Base-by-base conservation (phyloP, 2,113 vertebrate species). In the Charadrius vociferus region DNA sequence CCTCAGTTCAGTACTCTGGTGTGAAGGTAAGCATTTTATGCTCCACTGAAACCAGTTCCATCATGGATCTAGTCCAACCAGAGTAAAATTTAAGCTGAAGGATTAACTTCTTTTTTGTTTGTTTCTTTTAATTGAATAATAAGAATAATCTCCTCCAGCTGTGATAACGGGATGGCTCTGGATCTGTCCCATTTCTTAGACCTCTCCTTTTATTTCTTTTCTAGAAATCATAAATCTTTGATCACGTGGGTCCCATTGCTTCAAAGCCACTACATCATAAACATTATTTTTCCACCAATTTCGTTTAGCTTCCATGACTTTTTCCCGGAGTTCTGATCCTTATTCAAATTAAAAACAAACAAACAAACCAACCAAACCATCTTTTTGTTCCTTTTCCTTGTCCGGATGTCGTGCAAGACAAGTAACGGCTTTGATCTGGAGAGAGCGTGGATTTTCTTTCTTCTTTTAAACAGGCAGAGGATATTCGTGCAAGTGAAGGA, bases 341-440 rank as follows among this genome's bases (percentile, higher is more conserved):
- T 58, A 87, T 50, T 88, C 72, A 88, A 77, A 90, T 47, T 49
- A 66, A 90, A 96, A 82, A 27, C 62, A 87, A 95, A 6, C 94
- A 92, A 93, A 79, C 70, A 75, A 77, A 90, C 21, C 15, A 80
- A 85, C 5, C 23, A 50, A 50, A 23, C 13, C 39, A 56, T 92
- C 43, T 71, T 79, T 58, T 79, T 79, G 45, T 83, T 63, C 86
- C 23, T 90, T 81, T 61, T 63, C 52, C 71, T 29, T 4, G 1
- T 32, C 68, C 3, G 5, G 66, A 52, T 32, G n/a, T 74, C 43
- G 37, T 17, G 45, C 62, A 70, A 80, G 86, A 73, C 80, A 90
- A 91, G 91, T 16, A 79, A 72, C 3, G 0, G 8, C 87, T 89
- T 65, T 90, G 84, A 93, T 91, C 55, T 36, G 32, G 39, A 88